These are phyloP conservation scores for Diorhabda carinulata DNA, from an alignment of 1,140 invertebrate genomes.

Conservation along the genomic window DNA sequence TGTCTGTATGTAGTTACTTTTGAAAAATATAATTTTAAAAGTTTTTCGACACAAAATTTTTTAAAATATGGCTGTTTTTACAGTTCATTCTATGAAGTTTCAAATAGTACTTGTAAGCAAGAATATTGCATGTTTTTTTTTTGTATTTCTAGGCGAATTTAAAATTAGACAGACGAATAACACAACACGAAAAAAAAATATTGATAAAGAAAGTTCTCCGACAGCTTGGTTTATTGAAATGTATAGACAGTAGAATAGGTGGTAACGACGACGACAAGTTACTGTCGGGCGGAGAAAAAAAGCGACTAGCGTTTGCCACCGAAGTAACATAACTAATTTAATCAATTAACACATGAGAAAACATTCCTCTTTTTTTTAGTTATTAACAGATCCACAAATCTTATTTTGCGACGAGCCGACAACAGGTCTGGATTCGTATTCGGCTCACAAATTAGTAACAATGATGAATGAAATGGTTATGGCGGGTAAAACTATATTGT, in stretches of 20 bases:
- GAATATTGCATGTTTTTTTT: not conserved
- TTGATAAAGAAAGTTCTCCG: constrained; percentile 67
- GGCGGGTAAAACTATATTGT: constrained; percentile 80
- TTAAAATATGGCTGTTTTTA: too few relatives aligned
- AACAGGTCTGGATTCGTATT: constrained; percentile 87
- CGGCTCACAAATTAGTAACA: constrained; percentile 81
- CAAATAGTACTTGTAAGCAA: too few relatives aligned
- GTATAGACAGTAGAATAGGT: constrained; percentile 72
- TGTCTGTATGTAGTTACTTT: too few relatives aligned
- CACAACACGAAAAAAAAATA: constrained; percentile 54
- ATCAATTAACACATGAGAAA: too few relatives aligned
- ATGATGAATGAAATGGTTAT: constrained; percentile 64
- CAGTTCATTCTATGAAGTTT: not conserved
- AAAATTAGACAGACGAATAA: constrained; percentile 68
- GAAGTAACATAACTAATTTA: constrained; percentile 59
- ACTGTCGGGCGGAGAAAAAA: constrained; percentile 91
- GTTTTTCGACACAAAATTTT: too few relatives aligned
- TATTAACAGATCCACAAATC: constrained; percentile 87
- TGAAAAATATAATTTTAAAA: too few relatives aligned
- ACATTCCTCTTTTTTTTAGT: constrained; percentile 50
- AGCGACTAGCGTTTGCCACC: constrained; percentile 87
- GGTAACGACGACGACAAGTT: constrained; percentile 67
- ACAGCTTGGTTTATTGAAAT: constrained; percentile 69
- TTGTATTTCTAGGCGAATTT: constrained; percentile 64
- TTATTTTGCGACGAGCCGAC: constrained; percentile 97